Conservation (phyloP, 2,797 vertebrate species). For the Pangasius sanitwongsei region DNA sequence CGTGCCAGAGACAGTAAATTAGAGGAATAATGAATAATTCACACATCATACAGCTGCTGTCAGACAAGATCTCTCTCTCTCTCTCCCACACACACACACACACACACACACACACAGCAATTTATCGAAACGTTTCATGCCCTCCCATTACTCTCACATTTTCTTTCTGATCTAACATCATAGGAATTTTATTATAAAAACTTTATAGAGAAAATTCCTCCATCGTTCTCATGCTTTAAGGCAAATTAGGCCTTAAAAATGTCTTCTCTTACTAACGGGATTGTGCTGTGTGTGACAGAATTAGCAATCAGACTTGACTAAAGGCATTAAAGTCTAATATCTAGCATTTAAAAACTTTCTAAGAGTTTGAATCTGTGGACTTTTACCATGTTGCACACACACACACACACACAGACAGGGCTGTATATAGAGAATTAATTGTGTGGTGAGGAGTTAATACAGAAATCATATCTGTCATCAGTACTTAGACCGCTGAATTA, state of each 20-base stretch:
- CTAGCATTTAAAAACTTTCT: not conserved
- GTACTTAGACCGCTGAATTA: not conserved
- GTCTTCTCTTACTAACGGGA: not conserved
- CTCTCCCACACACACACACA: not conserved
- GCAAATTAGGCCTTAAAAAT: not conserved
- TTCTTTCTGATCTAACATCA: conserved; percentile 20
- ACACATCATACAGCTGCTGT: not conserved
- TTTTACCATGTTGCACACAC: not conserved
- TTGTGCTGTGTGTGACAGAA: not conserved
- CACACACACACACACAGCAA: not conserved
- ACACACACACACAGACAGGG: not conserved
- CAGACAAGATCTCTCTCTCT: not conserved
- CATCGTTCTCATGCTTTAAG: too few relatives aligned
- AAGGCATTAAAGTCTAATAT: not conserved
- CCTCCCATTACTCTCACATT: not conserved
- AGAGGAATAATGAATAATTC: not conserved
- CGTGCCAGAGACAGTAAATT: not conserved
- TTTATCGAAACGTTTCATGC: not conserved
- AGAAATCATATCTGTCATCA: not conserved
- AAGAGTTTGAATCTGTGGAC: not conserved
- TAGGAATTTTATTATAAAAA: not conserved
- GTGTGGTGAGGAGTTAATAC: not conserved
- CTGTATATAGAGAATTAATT: not conserved
- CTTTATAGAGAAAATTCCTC: conserved; percentile 6
- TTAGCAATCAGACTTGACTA: not conserved